phyloP scores from a whole-genome alignment of 2,888 invertebrate species.

The Ganaspis brasiliensis region DNA sequence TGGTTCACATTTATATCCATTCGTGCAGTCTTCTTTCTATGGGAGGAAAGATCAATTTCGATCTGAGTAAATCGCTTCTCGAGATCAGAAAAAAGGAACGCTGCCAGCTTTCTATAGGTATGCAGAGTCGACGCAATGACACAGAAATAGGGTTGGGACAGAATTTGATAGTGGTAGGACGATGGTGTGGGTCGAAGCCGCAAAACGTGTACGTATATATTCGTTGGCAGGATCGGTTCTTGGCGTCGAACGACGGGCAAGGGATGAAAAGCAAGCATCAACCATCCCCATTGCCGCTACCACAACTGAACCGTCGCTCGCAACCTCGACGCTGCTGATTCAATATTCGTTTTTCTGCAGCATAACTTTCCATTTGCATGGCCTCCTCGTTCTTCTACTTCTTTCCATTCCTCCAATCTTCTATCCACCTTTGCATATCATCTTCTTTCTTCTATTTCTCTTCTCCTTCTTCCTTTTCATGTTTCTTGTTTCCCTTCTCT shows the following conservation, averaged over 20 bases:
- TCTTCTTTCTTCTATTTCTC: constrained; percentile 44
- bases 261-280: constrained; percentile 74
- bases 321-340: constrained; percentile 76
- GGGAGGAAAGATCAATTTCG: constrained; percentile 39
- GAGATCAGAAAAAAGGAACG: constrained; percentile 38
- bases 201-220: constrained; percentile 59
- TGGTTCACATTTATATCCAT: constrained; percentile 33
- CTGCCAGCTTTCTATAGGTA: constrained; percentile 41
- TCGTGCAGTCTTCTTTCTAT: constrained; percentile 24
- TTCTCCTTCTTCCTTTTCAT: neutral
- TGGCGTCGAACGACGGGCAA: constrained; percentile 63
- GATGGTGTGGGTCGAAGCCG: constrained; percentile 58
- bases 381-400: constrained; percentile 60
- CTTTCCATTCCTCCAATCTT: constrained; percentile 56
- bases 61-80: constrained; percentile 39
- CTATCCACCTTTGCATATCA: constrained; percentile 44
- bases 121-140: constrained; percentile 42
- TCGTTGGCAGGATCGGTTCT: constrained; percentile 60
- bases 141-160: constrained; percentile 38
- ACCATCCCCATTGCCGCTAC: constrained; percentile 60
- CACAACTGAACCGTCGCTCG: constrained; percentile 57
- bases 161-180: constrained; percentile 38
- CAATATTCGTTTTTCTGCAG: constrained; percentile 79
- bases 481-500: neutral
- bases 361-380: constrained; percentile 79